Conservation (phyloP, 2,113 vertebrate genomes). For the Rhinoderma darwinii region DNA sequence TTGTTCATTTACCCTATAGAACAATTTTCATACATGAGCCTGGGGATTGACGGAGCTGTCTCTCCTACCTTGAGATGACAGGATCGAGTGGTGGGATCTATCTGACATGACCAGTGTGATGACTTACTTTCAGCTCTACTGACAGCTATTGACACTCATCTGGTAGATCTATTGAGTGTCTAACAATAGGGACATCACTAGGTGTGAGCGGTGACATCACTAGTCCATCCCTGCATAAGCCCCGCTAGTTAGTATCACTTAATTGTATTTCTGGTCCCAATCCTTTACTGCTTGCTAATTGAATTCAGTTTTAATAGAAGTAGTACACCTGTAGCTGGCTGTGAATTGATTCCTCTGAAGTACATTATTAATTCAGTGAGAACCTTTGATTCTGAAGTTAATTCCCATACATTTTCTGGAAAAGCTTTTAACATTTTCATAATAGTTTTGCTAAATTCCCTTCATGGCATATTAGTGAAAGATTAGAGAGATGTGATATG, state of each 20-base stretch:
- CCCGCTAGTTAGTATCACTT: background rate
- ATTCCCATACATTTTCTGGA: background rate
- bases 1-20: background rate
- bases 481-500: background rate
- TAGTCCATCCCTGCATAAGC: background rate
- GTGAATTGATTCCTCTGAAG: background rate
- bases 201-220: background rate
- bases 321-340: background rate
- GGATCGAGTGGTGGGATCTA: background rate
- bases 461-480: background rate
- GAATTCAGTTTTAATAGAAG: background rate
- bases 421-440: background rate
- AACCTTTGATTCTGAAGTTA: background rate
- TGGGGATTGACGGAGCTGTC: background rate
- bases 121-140: background rate
- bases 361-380: background rate
- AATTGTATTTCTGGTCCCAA: background rate
- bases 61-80: background rate
- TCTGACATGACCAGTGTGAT: background rate
- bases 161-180: background rate
- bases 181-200: background rate
- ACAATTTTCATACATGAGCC: background rate
- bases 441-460: background rate
- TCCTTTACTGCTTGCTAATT: background rate
- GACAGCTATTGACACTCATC: background rate